Conservation (phyloP, 2,113 vertebrate genomes). For the Brachyhypopomus gauderio region DNA sequence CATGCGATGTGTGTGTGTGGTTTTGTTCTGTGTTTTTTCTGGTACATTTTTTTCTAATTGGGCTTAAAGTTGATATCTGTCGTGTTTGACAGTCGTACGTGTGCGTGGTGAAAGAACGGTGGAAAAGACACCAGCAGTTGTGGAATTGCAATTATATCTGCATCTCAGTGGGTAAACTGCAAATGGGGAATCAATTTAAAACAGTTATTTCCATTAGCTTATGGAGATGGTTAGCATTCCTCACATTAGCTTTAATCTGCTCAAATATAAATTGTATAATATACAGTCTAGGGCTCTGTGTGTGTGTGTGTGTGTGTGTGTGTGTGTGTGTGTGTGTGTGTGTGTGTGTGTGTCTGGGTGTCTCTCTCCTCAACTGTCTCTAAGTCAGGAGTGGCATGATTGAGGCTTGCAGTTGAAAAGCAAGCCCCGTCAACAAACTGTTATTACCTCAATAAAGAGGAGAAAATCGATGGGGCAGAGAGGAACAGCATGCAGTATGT, state of each 20-base stretch:
- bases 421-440: slow-evolving; percentile 75
- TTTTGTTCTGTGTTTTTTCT: too few relatives aligned
- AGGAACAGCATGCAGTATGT: slow-evolving; percentile 67
- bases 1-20: too few relatives aligned
- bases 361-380: slow-evolving; percentile 6
- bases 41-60: too few relatives aligned
- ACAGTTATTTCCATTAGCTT: background rate
- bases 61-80: too few relatives aligned
- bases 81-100: too few relatives aligned
- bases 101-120: too few relatives aligned
- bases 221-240: background rate
- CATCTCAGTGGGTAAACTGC: background rate
- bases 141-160: background rate
- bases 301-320: background rate
- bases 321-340: slow-evolving; percentile 10
- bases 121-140: too few relatives aligned
- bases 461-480: slow-evolving; percentile 81
- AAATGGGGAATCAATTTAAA: background rate
- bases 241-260: background rate
- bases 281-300: background rate
- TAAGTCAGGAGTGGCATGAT: slow-evolving; percentile 58
- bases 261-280: background rate
- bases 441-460: slow-evolving; percentile 81
- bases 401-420: slow-evolving; percentile 77
- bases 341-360: slow-evolving; percentile 17